A percentile compares a stretch with the other conserved stretches of the same genome.
Evolutionary conservation across 1,140 invertebrate species (phyloP).

Genomic region (Aphelinus certus): DNA sequence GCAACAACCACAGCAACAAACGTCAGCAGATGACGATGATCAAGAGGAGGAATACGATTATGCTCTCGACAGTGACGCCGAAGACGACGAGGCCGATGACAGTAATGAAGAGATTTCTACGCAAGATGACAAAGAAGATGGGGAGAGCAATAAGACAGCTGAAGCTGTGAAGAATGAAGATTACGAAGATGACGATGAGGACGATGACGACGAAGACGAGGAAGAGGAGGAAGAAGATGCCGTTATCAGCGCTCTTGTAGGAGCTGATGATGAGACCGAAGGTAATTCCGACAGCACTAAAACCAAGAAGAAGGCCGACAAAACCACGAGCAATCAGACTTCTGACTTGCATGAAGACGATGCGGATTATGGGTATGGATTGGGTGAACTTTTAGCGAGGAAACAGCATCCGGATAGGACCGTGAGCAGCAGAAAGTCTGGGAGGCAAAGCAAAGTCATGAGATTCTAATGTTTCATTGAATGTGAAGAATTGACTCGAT

Average conservation of each 20-base stretch:
- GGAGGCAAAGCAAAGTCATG: constrained; percentile 55
- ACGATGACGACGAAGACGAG: constrained; percentile 49
- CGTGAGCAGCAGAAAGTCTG: constrained; percentile 46
- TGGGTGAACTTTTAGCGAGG: constrained; percentile 52
- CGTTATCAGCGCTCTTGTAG: constrained; percentile 50
- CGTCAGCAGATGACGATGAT: constrained; percentile 48
- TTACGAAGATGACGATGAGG: constrained; percentile 45
- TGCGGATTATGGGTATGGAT: constrained; percentile 51
- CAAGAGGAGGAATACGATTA: constrained; percentile 55
- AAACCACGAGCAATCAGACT: constrained; percentile 43
- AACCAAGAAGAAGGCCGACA: constrained; percentile 44
- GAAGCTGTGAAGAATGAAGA: constrained; percentile 40
- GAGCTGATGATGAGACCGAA: constrained; percentile 47
- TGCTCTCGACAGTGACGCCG: constrained; percentile 47
- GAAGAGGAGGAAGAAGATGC: constrained; percentile 51
- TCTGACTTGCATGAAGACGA: constrained; percentile 51
- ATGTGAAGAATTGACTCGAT: too few relatives aligned
- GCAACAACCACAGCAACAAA: constrained; percentile 14
- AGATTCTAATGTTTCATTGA: constrained; percentile 46
- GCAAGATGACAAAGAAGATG: constrained; percentile 39
- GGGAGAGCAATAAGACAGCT: constrained; percentile 32
- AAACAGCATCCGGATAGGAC: constrained; percentile 41
- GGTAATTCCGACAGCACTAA: constrained; percentile 46
- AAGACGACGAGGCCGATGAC: constrained; percentile 41
- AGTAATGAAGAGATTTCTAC: constrained; percentile 43